Conservation (phyloP, 2,113 vertebrate genomes). For the Gulo gulo region DNA sequence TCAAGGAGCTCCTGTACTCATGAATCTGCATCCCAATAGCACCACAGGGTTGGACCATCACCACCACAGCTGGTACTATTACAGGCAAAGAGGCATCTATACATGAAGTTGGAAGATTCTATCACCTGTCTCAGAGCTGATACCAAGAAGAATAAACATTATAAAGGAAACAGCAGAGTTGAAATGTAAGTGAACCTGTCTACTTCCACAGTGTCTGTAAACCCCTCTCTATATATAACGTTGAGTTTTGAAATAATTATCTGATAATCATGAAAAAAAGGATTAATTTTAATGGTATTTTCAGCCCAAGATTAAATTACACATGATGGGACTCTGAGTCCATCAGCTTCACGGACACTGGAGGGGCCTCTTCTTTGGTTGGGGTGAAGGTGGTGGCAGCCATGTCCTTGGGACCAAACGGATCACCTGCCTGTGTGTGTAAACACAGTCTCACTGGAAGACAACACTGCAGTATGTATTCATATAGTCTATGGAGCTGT, state of each 20-base stretch:
- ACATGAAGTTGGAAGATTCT: background rate
- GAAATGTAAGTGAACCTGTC: background rate
- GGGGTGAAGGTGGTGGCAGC: too few relatives aligned
- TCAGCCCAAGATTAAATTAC: too few relatives aligned
- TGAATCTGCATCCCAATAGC: background rate
- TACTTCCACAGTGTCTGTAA: background rate
- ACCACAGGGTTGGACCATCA: background rate
- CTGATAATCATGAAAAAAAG: too few relatives aligned
- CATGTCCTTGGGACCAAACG: too few relatives aligned
- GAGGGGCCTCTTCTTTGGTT: too few relatives aligned
- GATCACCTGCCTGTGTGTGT: background rate
- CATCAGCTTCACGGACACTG: too few relatives aligned
- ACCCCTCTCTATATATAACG: background rate
- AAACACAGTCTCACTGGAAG: background rate
- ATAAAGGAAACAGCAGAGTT: background rate
- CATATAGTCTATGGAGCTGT: too few relatives aligned
- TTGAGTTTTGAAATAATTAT: too few relatives aligned
- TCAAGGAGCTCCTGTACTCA: background rate
- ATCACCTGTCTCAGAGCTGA: background rate
- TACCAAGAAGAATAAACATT: background rate
- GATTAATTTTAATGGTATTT: too few relatives aligned
- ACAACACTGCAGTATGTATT: background rate
- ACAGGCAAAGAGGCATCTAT: rapidly evolving
- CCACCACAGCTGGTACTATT: background rate
- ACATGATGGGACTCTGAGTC: too few relatives aligned